Conservation (phyloP, 1,140 invertebrate species). For the Sycobia sp. region DNA sequence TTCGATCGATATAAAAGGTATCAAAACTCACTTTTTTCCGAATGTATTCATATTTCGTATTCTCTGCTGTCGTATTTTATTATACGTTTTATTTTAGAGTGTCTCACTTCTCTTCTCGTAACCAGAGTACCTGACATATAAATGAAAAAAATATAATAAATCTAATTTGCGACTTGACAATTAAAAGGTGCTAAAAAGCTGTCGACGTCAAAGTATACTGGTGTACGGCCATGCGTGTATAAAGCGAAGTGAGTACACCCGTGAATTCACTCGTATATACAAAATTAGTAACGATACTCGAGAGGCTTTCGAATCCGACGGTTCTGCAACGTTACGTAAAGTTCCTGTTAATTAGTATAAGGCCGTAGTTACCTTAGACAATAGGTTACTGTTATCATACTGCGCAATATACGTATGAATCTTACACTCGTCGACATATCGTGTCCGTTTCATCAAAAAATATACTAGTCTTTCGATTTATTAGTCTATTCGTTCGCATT, state of each 20-base stretch:
- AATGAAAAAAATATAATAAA: slow-evolving; percentile 30
- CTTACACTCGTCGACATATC: slow-evolving; percentile 36
- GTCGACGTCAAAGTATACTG: slow-evolving; percentile 6
- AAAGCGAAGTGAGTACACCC: slow-evolving; percentile 13
- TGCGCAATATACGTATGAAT: slow-evolving; percentile 26
- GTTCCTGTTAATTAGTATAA: slow-evolving; percentile 32
- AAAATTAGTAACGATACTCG: slow-evolving; percentile 31
- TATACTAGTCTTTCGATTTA: slow-evolving; percentile 41
- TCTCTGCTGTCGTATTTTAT: slow-evolving; percentile 35
- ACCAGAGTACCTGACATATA: slow-evolving; percentile 10
- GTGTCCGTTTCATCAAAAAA: slow-evolving; percentile 44
- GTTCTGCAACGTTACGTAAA: slow-evolving; percentile 32
- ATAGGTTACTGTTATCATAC: slow-evolving; percentile 24
- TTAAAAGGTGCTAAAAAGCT: slow-evolving; percentile 28
- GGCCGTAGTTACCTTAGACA: slow-evolving; percentile 33
- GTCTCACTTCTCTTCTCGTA: slow-evolving; percentile 7
- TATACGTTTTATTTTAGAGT: slow-evolving; percentile 16
- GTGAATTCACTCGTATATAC: slow-evolving; percentile 27
- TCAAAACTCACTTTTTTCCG: slow-evolving; percentile 50
- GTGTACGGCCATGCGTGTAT: slow-evolving; percentile 1
- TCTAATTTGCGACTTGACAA: slow-evolving; percentile 11
- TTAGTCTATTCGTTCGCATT: slow-evolving; percentile 31
- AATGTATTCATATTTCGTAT: slow-evolving; percentile 25
- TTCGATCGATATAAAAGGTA: slow-evolving; percentile 59
- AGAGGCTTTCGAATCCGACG: slow-evolving; percentile 30